Conservation (phyloP, 2,113 vertebrate genomes). For the Amazona guildingii region DNA sequence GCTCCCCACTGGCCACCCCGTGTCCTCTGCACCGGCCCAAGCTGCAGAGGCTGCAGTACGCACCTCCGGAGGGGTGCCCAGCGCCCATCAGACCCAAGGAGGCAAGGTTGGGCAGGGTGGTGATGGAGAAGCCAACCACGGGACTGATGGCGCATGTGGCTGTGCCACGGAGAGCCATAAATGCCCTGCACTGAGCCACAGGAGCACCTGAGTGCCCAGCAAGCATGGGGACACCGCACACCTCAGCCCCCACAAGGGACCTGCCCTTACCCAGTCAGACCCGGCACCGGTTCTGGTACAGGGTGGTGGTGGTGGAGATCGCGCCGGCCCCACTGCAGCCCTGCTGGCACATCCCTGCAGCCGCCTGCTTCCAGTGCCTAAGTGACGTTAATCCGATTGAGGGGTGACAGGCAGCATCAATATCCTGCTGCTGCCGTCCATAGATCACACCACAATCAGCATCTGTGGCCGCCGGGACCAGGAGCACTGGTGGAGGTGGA, state of each 20-base stretch:
- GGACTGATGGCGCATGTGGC: accelerated
- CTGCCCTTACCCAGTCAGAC: neutral
- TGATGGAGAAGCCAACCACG: neutral
- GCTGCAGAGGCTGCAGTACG: neutral
- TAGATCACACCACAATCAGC: neutral
- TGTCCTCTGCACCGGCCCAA: neutral
- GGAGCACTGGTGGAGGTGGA: neutral
- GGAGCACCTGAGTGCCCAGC: accelerated
- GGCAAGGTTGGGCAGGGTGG: neutral
- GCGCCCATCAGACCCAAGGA: neutral
- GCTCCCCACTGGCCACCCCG: neutral
- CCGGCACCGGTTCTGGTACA: neutral
- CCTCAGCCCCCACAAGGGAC: neutral
- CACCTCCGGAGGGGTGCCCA: neutral
- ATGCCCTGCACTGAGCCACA: accelerated
- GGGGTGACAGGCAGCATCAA: neutral
- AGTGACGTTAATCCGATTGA: neutral
- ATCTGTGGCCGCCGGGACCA: neutral
- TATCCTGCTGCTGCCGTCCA: accelerated
- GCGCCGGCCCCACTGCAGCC: neutral
- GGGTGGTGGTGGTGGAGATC: neutral
- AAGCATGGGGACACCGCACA: accelerated
- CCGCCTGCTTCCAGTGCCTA: neutral
- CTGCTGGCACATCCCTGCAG: neutral
- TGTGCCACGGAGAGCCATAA: neutral